Conservation (phyloP, 2,113 vertebrate genomes). For the Tychaedon coryphoeus region DNA sequence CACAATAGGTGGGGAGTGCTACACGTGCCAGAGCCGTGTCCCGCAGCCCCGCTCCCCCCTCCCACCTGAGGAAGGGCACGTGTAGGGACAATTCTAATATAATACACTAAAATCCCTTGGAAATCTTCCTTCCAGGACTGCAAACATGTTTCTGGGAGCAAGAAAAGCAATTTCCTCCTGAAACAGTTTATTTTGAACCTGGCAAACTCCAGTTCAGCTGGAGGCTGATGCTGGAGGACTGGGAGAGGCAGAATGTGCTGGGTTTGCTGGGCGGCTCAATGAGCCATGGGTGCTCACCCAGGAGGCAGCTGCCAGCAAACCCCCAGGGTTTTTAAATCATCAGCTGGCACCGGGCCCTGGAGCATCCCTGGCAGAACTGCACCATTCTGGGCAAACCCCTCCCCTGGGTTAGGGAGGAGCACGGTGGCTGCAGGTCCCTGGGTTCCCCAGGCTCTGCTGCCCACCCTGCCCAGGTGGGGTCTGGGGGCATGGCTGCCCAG, state of each 20-base stretch:
- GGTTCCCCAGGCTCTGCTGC: neutral
- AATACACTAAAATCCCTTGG: neutral
- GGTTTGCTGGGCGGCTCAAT: neutral
- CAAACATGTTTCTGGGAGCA: neutral
- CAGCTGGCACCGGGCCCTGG: fast-evolving
- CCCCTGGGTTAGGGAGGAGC: neutral
- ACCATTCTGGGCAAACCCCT: fast-evolving
- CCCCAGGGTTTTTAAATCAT: fast-evolving
- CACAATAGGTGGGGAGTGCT: neutral
- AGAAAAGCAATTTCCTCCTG: constrained; percentile 1
- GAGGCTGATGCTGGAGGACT: neutral
- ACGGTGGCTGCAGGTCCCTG: neutral
- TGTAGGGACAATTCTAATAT: neutral
- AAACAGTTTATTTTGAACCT: neutral
- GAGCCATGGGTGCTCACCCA: neutral
- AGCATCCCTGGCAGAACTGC: neutral
- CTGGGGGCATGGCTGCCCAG: neutral
- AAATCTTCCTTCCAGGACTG: neutral
- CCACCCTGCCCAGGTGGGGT: fast-evolving
- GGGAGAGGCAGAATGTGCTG: neutral
- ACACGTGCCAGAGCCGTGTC: fast-evolving
- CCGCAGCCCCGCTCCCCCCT: neutral
- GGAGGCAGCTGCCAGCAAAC: neutral
- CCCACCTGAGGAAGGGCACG: neutral
- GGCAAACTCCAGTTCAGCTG: neutral